Base-by-base conservation (phyloP, 2,113 vertebrate genomes). In the Colistium nudipinnis region DNA sequence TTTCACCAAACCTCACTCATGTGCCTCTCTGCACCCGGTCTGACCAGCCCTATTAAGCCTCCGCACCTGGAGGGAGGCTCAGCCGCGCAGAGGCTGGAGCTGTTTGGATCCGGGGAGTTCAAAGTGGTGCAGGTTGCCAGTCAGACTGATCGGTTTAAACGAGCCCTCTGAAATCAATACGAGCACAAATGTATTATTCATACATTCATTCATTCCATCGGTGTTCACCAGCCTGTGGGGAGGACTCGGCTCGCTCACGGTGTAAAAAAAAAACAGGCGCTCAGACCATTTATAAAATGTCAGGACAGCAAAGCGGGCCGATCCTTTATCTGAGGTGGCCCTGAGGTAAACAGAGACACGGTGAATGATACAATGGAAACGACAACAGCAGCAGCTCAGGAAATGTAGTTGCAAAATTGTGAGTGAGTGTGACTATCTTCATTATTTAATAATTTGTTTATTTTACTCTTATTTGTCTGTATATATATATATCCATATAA, bases 111-210 rank as follows among this genome's bases (percentile, higher is more conserved):
- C 51, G 38, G 68, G 45, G 53, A 45, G 27, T 41, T 59, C 14
- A 30, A 52, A 60, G 9, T 33, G 35, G 52, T 54, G 27, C 7
- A 1, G 47, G 39, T 48, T 20, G 61, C 51, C 55, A 33, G 64
- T 66, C 61, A 54, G 51, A 10, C 7, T 53, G 28, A 68, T 57
- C 31, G 72, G 55, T 63, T 36, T 67, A 77, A 78, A 86, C 77
- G 72, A 78, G 57, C 13, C 30, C 4, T 59, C 62, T 48, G 49
- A 41, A 35, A 62, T 25, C 60, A 59, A 69, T 62, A 35, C 20
- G 16, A 35, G 17, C 53, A 24, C 59, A 70, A 79, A 60, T 36
- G 20, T 67, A 57, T 72, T 76, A 68, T 81, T 55, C 22, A 72
- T 69, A 25, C 27, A 71, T 17, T 70, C 66, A 38, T 48, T 31